A percentile compares a stretch with the other conserved stretches of the same genome.
phyloP scores from a whole-genome alignment of 2,113 vertebrate genomes.

The Cololabis saira region DNA sequence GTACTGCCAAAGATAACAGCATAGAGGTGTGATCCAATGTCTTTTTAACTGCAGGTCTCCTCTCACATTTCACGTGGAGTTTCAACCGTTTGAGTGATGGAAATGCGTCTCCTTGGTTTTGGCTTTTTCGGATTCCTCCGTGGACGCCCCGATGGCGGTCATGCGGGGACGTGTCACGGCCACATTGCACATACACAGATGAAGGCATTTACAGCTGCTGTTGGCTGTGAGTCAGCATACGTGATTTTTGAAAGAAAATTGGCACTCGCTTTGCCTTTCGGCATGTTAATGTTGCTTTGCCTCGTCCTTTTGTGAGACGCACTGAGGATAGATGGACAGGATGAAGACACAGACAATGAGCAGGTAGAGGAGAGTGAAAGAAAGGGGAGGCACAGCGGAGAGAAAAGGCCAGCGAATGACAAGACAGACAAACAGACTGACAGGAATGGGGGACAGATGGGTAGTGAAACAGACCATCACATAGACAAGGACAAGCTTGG shows the following conservation, averaged over 20 bases:
- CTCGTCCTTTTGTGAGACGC: constrained; percentile 9
- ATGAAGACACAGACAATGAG: constrained; percentile 18
- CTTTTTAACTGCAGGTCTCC: constrained; percentile 44
- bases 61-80: constrained; percentile 48
- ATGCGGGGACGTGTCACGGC: not conserved
- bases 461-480: constrained; percentile 33
- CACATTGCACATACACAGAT: constrained; percentile 6
- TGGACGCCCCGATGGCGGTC: not conserved
- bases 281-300: constrained; percentile 4
- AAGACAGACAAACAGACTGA: constrained; percentile 30
- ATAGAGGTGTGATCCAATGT: constrained; percentile 53
- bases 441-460: constrained; percentile 54
- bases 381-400: constrained; percentile 6
- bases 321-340: constrained; percentile 37
- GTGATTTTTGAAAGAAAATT: constrained; percentile 22
- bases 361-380: constrained; percentile 27
- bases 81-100: constrained; percentile 35
- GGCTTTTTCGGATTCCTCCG: constrained; percentile 16
- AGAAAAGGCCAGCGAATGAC: constrained; percentile 29
- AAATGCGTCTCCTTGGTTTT: constrained; percentile 10
- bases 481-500: constrained; percentile 39
- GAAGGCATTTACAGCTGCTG: constrained; percentile 37
- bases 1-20: constrained; percentile 75
- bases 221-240: not conserved
- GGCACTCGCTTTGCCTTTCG: not conserved